Evolutionary conservation across 2,797 vertebrate genomes (phyloP).

Genomic region (Spinibarbus caldwelli): DNA sequence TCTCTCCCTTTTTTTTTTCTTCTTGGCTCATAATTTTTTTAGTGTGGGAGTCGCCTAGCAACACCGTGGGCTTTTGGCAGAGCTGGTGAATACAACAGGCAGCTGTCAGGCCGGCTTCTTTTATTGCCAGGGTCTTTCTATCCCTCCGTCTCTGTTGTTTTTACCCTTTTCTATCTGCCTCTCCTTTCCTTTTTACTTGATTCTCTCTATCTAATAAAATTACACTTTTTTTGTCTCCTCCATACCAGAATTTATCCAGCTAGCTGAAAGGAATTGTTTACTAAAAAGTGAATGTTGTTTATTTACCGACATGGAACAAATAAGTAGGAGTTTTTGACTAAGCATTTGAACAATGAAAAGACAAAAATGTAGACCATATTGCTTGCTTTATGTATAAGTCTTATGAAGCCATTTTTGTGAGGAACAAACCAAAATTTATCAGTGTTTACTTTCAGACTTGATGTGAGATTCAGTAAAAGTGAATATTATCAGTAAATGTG

Average conservation of each 20-base stretch:
- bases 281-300: not conserved
- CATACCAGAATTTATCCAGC: not conserved
- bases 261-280: not conserved
- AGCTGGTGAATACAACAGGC: slow-evolving; percentile 73
- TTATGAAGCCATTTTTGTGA: not conserved
- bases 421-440: not conserved
- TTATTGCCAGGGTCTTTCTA: slow-evolving; percentile 63
- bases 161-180: slow-evolving; percentile 53
- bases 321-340: not conserved
- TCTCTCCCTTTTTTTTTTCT: slow-evolving; percentile 39
- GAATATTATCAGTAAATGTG: not conserved
- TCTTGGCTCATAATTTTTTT: slow-evolving; percentile 76
- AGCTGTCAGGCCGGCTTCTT: slow-evolving; percentile 79
- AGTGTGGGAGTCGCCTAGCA: slow-evolving; percentile 82
- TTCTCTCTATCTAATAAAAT: slow-evolving; percentile 55
- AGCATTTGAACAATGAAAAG: not conserved
- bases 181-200: slow-evolving; percentile 49
- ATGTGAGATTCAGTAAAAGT: not conserved
- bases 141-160: slow-evolving; percentile 48
- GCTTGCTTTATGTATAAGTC: not conserved
- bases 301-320: not conserved
- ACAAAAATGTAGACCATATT: not conserved
- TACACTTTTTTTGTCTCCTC: slow-evolving; percentile 51
- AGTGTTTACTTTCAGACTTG: not conserved
- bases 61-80: slow-evolving; percentile 80